These are phyloP conservation scores for Neoaliturus tenellus DNA, from an alignment of 2,888 invertebrate species.

Conservation along the genomic window DNA sequence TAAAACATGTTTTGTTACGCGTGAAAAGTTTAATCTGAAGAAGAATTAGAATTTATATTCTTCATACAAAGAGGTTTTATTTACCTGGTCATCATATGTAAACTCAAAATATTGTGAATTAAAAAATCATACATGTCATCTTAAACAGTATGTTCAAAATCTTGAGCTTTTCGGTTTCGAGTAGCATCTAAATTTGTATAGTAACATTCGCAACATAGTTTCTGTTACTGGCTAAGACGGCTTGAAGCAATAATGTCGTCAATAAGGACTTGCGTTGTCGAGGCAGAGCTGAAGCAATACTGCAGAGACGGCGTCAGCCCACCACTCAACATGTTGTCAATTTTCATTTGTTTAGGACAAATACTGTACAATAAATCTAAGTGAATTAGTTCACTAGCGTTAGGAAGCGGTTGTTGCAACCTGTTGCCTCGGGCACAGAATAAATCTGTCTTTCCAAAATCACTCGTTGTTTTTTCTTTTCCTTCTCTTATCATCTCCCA, in stretches of 20 bases:
- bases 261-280: background rate
- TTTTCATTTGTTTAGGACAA: conserved; percentile 46
- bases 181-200: background rate
- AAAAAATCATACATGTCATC: background rate
- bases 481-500: too few species aligned
- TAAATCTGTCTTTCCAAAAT: conserved; percentile 51
- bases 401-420: conserved; percentile 40
- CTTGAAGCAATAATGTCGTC: conserved; percentile 11
- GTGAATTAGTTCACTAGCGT: conserved; percentile 33
- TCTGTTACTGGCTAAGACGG: background rate
- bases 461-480: background rate
- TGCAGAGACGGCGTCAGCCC: too few species aligned
- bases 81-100: too few species aligned
- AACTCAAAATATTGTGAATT: background rate
- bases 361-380: conserved; percentile 45
- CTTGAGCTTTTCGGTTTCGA: too few species aligned
- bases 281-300: background rate
- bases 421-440: background rate
- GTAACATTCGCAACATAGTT: background rate
- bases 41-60: too few species aligned
- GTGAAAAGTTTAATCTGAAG: too few species aligned
- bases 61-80: too few species aligned
- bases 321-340: conserved; percentile 32
- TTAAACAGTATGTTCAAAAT: too few species aligned
- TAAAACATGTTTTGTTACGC: too few species aligned